Evolutionary conservation across 2,888 invertebrate genomes (phyloP).

Genomic region (Acanthosepion pharaonis): DNA sequence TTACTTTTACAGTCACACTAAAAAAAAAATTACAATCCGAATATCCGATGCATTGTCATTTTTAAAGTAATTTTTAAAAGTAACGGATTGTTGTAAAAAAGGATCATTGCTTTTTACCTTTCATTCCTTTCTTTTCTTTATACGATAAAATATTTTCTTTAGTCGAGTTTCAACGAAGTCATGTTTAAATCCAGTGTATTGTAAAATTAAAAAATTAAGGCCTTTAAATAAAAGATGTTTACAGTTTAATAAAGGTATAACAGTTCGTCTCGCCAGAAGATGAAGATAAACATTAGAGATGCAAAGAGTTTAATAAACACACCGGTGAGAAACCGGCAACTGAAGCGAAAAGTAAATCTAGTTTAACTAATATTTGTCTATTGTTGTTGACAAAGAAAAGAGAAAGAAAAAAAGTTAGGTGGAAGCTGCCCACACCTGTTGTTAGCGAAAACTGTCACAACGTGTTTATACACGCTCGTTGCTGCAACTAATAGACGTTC

Average conservation of each 20-base stretch:
- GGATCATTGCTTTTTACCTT: not conserved
- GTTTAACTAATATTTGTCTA: not conserved
- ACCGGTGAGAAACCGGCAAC: not conserved
- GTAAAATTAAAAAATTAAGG: not conserved
- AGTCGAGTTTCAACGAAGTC: not conserved
- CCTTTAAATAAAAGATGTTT: no score
- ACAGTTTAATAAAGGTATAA: no score
- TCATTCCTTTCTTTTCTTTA: not conserved
- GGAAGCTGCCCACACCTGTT: not conserved
- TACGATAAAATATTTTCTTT: not conserved
- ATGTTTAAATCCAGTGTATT: not conserved
- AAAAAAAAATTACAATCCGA: no score
- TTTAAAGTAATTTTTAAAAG: no score
- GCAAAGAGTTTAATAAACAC: not conserved
- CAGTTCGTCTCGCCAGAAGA: no score
- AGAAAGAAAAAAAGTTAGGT: not conserved
- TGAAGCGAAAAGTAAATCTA: not conserved
- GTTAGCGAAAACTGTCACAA: not conserved
- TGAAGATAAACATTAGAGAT: no score
- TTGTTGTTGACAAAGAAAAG: not conserved
- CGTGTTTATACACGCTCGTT: constrained; percentile 17
- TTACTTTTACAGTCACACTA: no score
- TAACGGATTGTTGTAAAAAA: not conserved
- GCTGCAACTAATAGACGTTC: not conserved
- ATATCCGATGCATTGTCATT: no score